Evolutionary conservation across 2,888 invertebrate species (phyloP).

Genomic region (Mythimna albipuncta): DNA sequence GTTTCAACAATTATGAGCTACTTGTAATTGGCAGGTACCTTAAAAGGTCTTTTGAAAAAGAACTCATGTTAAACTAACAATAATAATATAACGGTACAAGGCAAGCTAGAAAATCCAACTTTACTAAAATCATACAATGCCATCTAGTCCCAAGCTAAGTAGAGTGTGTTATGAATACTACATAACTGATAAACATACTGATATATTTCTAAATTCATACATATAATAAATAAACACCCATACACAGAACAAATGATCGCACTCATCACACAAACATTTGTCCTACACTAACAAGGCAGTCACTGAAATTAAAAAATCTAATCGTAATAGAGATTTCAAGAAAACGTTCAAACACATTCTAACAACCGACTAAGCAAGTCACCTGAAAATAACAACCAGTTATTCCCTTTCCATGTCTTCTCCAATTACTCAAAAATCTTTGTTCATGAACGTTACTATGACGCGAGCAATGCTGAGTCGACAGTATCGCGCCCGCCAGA

Average conservation of each 20-base stretch:
- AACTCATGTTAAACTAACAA: too few relatives aligned
- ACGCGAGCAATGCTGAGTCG: slow-evolving; percentile 75
- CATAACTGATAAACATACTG: too few relatives aligned
- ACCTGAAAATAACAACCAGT: background rate
- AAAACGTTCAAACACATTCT: background rate
- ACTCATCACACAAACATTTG: too few relatives aligned
- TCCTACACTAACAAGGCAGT: too few relatives aligned
- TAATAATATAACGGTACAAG: background rate
- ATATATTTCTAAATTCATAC: too few relatives aligned
- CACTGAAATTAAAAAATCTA: too few relatives aligned
- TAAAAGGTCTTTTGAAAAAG: too few relatives aligned
- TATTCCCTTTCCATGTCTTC: slow-evolving; percentile 35
- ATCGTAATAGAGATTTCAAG: too few relatives aligned
- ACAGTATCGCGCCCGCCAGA: slow-evolving; percentile 82
- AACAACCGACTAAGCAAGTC: background rate
- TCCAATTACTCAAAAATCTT: slow-evolving; percentile 64
- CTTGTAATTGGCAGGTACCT: background rate
- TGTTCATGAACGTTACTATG: slow-evolving; percentile 64
- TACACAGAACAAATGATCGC: too few relatives aligned
- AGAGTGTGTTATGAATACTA: too few relatives aligned
- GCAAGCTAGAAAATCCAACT: background rate
- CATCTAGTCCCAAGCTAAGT: too few relatives aligned
- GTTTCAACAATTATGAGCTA: background rate
- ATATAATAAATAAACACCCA: too few relatives aligned
- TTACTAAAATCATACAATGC: background rate